Base-by-base conservation (phyloP, 2,888 invertebrate species). In the Sinodicranocentrus sp. region DNA sequence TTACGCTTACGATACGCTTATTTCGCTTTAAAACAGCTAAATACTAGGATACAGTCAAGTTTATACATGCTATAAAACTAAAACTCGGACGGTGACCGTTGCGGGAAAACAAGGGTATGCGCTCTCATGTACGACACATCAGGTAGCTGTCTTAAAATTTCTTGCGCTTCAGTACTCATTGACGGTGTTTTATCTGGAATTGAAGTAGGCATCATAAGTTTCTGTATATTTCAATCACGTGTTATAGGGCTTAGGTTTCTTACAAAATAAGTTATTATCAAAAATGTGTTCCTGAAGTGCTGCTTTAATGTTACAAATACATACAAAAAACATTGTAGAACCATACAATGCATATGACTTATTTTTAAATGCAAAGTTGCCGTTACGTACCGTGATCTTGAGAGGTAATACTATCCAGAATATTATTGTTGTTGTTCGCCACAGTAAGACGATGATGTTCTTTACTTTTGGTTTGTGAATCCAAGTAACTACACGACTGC, bases 41-140 rank as follows among this genome's bases (percentile, higher is more conserved):
- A n/a, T n/a, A n/a, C n/a, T n/a, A n/a, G n/a, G n/a, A n/a, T n/a
- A n/a, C n/a, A n/a, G n/a, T n/a, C n/a, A n/a, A n/a, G n/a, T n/a
- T n/a, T n/a, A 44, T 8, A 44, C n/a, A 44, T 44, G 13, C 5
- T 39, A 39, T 39, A 44, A 13, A n/a, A 39, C 8, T 54, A 76
- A 15, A 63, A 25, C 28, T 43, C 68, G 68, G 84, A 84, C 73
- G 84, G 63, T 25, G 84, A 52, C 17, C 70, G 63, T 33, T 72
- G 72, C 17, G 87, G 87, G 67, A 88, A 88, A 43, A 87, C 86
- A 39, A 88, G 73, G 0, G 87, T 87, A 72, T 87, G 87, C 19
- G 88, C 85, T 72, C 84, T 82, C 87, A 88, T 88, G 48, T 83
- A 88, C 1, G 88, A 88, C 25, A 88, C 26, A 63, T 88, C 88